Percentiles rank a stretch among this genome's conserved stretches.
Conservation (phyloP, 2,797 vertebrate genomes). For the Vireo griseus region DNA sequence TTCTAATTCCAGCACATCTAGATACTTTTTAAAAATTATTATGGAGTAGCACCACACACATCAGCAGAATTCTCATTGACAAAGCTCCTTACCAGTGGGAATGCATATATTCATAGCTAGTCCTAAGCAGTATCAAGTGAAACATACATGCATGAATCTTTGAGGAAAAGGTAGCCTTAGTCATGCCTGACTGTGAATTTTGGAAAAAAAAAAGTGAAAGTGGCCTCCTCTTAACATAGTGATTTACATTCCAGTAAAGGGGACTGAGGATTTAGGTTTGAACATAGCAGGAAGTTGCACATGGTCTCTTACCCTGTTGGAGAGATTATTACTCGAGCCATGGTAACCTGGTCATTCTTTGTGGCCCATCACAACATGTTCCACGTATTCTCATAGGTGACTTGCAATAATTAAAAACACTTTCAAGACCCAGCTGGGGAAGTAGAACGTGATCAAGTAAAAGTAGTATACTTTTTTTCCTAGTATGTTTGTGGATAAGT, state of each 20-base stretch:
- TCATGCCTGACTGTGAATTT: background rate
- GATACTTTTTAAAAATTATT: background rate
- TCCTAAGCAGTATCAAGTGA: background rate
- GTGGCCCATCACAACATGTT: background rate
- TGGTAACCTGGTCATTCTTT: background rate
- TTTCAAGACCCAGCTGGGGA: background rate
- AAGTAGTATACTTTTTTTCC: background rate
- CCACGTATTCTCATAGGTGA: background rate
- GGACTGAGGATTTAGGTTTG: background rate
- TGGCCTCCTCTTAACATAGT: background rate
- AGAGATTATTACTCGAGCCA: background rate
- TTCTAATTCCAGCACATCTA: background rate
- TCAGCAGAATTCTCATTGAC: background rate
- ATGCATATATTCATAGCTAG: background rate
- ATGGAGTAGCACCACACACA: background rate
- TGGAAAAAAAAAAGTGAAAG: background rate
- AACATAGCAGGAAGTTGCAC: background rate
- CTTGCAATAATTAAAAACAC: background rate
- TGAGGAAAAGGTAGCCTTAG: background rate
- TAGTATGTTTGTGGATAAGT: background rate
- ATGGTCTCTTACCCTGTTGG: background rate
- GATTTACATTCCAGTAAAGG: background rate
- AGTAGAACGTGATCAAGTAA: background rate
- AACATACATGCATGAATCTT: background rate
- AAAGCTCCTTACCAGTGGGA: background rate